Evolutionary conservation across 2,797 vertebrate genomes (phyloP).

Genomic region (Netta rufina): DNA sequence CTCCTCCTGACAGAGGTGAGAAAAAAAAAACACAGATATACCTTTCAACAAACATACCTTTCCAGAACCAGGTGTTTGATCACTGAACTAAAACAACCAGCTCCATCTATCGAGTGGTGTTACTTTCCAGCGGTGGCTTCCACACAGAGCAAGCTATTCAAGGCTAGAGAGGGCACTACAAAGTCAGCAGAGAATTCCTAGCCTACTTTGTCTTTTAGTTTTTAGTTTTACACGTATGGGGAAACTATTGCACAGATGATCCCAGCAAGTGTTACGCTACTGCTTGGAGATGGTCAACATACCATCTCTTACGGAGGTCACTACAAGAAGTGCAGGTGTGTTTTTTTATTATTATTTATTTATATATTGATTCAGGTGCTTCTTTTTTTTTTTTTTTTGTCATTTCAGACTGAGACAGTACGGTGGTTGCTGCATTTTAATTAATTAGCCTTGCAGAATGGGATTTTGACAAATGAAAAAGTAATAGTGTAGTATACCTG

Average conservation of each 20-base stretch:
- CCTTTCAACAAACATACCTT: neutral
- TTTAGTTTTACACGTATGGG: neutral
- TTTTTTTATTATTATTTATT: too few relatives aligned
- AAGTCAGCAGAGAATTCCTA: neutral
- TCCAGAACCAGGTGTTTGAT: neutral
- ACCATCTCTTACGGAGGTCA: neutral
- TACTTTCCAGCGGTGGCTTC: neutral
- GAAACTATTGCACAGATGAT: neutral
- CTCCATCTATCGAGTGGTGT: neutral
- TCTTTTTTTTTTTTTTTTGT: too few relatives aligned
- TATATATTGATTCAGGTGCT: neutral
- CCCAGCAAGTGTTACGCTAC: neutral
- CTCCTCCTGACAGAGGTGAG: neutral
- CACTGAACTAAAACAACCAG: neutral
- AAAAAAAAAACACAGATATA: too few relatives aligned
- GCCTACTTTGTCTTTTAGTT: neutral
- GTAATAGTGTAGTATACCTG: neutral
- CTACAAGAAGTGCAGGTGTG: too few relatives aligned
- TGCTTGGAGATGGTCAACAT: neutral
- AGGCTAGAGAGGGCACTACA: neutral
- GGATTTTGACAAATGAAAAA: neutral
- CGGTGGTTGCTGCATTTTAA: neutral
- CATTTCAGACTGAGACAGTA: rapidly evolving
- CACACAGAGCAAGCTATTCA: neutral
- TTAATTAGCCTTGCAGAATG: neutral